phyloP scores from a whole-genome alignment of 2,888 invertebrate genomes.

The Conchocele bisecta region DNA sequence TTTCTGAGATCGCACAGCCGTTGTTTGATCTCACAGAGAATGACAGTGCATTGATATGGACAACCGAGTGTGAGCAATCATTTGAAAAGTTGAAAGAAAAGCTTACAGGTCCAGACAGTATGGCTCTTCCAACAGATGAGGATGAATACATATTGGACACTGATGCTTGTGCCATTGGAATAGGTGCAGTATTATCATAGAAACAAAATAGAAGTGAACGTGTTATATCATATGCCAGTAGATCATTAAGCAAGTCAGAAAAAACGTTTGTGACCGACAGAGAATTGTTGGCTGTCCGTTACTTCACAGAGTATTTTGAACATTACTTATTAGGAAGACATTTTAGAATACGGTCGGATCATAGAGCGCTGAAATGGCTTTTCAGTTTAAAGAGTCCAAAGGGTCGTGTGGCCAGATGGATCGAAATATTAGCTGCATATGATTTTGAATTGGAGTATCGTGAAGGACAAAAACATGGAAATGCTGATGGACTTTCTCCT shows the following conservation, averaged over 20 bases:
- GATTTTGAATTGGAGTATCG: slow-evolving; percentile 13
- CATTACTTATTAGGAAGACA: slow-evolving; percentile 9
- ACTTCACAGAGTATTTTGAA: slow-evolving; percentile 25
- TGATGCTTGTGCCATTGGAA: slow-evolving; percentile 41
- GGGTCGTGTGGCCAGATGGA: slow-evolving; percentile 25
- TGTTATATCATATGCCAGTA: slow-evolving; percentile 38
- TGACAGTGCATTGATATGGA: slow-evolving; percentile 19
- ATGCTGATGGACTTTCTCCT: slow-evolving; percentile 23
- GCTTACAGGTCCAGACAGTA: slow-evolving; percentile 19
- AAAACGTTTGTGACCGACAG: slow-evolving; percentile 28
- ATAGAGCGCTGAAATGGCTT: slow-evolving; percentile 10
- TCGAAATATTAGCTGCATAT: slow-evolving; percentile 18
- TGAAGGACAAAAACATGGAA: slow-evolving; percentile 5
- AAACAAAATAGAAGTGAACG: slow-evolving; percentile 20
- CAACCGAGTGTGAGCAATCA: slow-evolving; percentile 18
- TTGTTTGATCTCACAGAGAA: neutral
- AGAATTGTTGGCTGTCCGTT: slow-evolving; percentile 14
- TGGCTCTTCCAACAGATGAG: slow-evolving; percentile 26
- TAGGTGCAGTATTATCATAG: slow-evolving; percentile 39
- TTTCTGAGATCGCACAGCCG: neutral
- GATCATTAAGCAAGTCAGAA: slow-evolving; percentile 17
- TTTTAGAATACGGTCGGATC: slow-evolving; percentile 25
- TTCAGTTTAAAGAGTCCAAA: slow-evolving; percentile 14
- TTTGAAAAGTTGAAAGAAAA: slow-evolving; percentile 31
- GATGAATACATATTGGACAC: slow-evolving; percentile 34